Base-by-base conservation (phyloP, 2,797 vertebrate genomes). In the Lithobates pipiens region DNA sequence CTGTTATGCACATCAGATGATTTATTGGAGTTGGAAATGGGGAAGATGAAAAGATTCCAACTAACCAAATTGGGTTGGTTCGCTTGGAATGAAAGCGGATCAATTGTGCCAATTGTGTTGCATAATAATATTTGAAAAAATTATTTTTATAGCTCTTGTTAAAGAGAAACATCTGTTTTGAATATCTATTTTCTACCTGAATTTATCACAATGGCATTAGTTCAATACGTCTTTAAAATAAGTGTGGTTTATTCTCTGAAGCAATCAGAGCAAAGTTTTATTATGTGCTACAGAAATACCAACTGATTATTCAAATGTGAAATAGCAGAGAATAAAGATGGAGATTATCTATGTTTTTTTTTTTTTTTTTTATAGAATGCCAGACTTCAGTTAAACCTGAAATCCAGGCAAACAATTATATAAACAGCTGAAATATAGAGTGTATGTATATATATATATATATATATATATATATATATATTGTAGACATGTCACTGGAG, bases 91-190 rank as follows among this genome's bases (percentile, higher is more conserved):
- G 29, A 29, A 29, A 29, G 29, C 29, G 29, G 29, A 29, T 29
- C 29, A 29, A 29, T 29, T 29, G 29, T 29, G 29, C 2, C 29
- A 29, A 29, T 29, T 29, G 29, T 29, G 29, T 29, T 29, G 29
- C 29, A 29, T 29, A 29, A 29, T 29, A 29, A 29, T 29, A 29
- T 29, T 29, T 29, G 2, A 29, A 29, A n/a, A n/a, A n/a, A n/a
- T n/a, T 29, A 1, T 29, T 29, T 54, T 61, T 80, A 6, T 44
- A 10, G 69, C 6, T n/a, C 50, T 29, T 54, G 36, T 68, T 83
- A 73, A 61, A 27, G 65, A 27, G 65, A 79, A 69, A 82, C 42
- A 21, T 73, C 10, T 21, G 80, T 46, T 16, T 46, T 46, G 39
- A 42, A 46, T n/a, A 13, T 39, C 36, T 54, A 67, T 72, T 72